Conservation (phyloP, 2,113 vertebrate genomes). For the Podiceps cristatus region DNA sequence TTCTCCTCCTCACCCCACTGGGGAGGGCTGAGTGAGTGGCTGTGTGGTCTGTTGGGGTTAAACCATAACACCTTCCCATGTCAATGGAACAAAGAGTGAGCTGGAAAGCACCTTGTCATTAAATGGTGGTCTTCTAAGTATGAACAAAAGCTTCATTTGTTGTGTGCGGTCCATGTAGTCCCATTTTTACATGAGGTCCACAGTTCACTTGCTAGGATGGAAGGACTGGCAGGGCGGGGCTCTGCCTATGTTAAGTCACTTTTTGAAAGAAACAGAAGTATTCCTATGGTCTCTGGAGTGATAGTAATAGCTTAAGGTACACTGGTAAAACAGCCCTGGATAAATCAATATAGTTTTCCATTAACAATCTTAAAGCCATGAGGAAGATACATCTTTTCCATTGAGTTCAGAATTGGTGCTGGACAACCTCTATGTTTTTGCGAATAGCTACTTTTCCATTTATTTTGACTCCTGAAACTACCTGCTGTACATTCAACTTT, state of each 20-base stretch:
- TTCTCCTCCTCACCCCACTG: too few relatives aligned
- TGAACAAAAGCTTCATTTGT: background rate
- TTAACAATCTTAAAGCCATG: background rate
- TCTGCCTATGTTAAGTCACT: background rate
- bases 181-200: background rate
- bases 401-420: background rate
- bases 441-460: background rate
- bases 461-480: background rate
- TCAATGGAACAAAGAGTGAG: background rate
- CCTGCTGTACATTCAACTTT: background rate
- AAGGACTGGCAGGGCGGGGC: background rate
- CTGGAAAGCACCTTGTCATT: background rate
- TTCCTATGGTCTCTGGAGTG: background rate
- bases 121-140: background rate
- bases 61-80: too few relatives aligned
- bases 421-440: background rate
- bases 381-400: background rate
- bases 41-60: too few relatives aligned
- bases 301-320: background rate
- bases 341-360: background rate
- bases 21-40: too few relatives aligned
- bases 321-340: background rate
- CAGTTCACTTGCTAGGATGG: background rate
- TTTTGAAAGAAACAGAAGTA: background rate
- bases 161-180: background rate